phyloP scores from a whole-genome alignment of 2,113 vertebrate species.

The Sander vitreus region DNA sequence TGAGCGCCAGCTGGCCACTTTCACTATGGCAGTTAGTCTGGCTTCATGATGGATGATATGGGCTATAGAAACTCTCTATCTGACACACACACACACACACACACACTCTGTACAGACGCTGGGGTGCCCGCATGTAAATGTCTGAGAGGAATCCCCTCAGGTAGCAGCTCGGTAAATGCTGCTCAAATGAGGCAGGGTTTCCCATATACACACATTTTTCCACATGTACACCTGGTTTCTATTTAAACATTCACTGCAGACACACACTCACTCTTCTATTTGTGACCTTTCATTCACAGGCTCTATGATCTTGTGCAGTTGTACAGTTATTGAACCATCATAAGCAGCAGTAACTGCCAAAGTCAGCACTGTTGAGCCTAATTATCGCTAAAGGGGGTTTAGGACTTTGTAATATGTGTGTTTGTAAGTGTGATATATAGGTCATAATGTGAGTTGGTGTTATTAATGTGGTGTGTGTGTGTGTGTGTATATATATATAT shows the following conservation, averaged over 20 bases:
- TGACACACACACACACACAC: slow-evolving; percentile 15
- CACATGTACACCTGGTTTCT: slow-evolving; percentile 4
- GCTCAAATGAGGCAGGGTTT: slow-evolving; percentile 20
- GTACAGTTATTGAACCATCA: slow-evolving; percentile 50
- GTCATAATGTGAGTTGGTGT: not conserved
- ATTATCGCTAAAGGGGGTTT: slow-evolving; percentile 4
- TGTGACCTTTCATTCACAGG: slow-evolving; percentile 43
- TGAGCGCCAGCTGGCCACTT: slow-evolving; percentile 73
- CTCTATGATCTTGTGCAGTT: slow-evolving; percentile 18
- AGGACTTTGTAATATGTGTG: not conserved
- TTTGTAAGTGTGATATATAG: not conserved
- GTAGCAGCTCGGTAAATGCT: slow-evolving; percentile 38
- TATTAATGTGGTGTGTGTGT: not conserved
- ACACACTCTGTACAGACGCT: slow-evolving; percentile 20
- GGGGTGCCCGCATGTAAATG: slow-evolving; percentile 61
- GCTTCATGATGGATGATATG: slow-evolving; percentile 76
- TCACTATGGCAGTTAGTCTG: slow-evolving; percentile 74
- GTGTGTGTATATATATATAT: too few relatives aligned
- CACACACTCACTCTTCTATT: slow-evolving; percentile 1
- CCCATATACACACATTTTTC: slow-evolving; percentile 21
- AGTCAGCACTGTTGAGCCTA: slow-evolving; percentile 48
- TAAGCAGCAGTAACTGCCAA: slow-evolving; percentile 37
- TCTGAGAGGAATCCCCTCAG: slow-evolving; percentile 41
- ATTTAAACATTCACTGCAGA: not conserved
- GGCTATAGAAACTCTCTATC: slow-evolving; percentile 50